phyloP scores from a whole-genome alignment of 1,140 invertebrate genomes.

The Rhyzopertha dominica region DNA sequence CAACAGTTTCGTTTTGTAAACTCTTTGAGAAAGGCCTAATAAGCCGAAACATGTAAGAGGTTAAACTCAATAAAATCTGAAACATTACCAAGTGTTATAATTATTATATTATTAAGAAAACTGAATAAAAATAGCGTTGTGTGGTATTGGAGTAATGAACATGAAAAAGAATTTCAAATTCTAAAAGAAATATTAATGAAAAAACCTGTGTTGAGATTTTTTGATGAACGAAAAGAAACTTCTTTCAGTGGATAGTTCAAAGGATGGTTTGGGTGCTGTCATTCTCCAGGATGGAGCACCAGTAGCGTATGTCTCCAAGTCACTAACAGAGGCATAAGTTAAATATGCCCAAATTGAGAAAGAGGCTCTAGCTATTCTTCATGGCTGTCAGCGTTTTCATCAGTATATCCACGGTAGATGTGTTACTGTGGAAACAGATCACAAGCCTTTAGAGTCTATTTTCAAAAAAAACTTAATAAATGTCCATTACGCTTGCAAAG shows the following conservation, averaged over 20 bases:
- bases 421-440: conserved; percentile 42
- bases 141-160: conserved; percentile 27
- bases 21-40: no score
- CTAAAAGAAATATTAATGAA: conserved; percentile 23
- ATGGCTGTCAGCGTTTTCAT: conserved; percentile 42
- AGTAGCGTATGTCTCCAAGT: conserved; percentile 37
- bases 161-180: conserved; percentile 20
- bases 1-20: no score
- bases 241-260: conserved; percentile 32
- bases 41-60: no score
- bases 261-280: conserved; percentile 32
- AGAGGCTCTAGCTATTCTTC: conserved; percentile 44
- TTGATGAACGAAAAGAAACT: conserved; percentile 20
- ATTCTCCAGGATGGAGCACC: conserved; percentile 30
- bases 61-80: no score
- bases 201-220: conserved; percentile 31
- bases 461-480: conserved; percentile 44
- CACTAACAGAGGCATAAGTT: conserved; percentile 35
- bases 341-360: conserved; percentile 48
- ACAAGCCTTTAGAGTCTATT: conserved; percentile 42
- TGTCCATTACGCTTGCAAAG: conserved; percentile 42
- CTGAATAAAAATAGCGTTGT: conserved; percentile 26
- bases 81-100: no score
- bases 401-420: conserved; percentile 39
- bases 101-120: conserved; percentile 20